Conservation (phyloP, 2,888 invertebrate species). For the Netelia fuscicornis region DNA sequence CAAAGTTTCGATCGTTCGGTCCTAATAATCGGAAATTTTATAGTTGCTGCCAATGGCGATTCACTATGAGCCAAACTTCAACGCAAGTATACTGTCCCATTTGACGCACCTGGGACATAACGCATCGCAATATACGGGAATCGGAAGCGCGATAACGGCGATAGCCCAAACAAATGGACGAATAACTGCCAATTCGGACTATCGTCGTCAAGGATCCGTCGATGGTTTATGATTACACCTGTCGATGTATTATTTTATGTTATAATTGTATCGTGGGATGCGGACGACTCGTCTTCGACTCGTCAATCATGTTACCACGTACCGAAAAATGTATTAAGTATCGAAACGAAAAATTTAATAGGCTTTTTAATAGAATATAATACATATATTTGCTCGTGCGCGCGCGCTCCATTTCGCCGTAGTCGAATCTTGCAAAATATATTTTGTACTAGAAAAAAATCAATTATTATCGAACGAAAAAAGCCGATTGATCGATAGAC, state of each 20-base stretch:
- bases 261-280: not conserved
- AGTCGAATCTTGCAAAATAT: not conserved
- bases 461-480: not conserved
- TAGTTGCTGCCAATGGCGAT: conserved; percentile 82
- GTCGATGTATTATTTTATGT: conserved; percentile 3
- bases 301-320: no score
- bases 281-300: no score
- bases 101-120: conserved; percentile 77
- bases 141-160: conserved; percentile 82
- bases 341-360: not conserved
- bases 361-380: not conserved
- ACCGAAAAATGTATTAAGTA: not conserved
- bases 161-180: conserved; percentile 72
- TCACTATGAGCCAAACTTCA: conserved; percentile 77
- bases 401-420: not conserved
- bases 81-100: conserved; percentile 72
- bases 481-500: no score
- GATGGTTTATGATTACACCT: conserved; percentile 75
- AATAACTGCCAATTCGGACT: conserved; percentile 81
- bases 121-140: conserved; percentile 75
- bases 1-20: no score
- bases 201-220: conserved; percentile 79
- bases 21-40: conserved; percentile 36
- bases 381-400: not conserved
- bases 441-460: not conserved